A percentile compares a stretch with the other conserved stretches of the same genome.
Conservation (phyloP, 2,113 vertebrate genomes). For the Salvelinus alpinus region DNA sequence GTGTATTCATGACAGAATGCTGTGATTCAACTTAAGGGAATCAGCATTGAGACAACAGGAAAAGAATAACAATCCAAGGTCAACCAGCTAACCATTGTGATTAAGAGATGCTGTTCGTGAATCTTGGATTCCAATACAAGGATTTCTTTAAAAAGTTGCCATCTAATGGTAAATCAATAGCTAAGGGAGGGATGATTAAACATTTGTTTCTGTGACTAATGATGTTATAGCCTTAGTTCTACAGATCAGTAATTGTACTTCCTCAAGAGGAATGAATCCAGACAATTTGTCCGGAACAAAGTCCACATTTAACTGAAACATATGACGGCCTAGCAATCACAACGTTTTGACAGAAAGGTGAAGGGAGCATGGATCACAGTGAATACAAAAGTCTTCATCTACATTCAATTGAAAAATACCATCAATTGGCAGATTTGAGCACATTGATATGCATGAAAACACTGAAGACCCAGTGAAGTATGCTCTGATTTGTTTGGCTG, state of each 20-base stretch:
- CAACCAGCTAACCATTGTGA: conserved; percentile 34
- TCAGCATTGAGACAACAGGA: too few species aligned
- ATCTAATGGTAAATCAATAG: conserved; percentile 73
- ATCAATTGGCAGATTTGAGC: conserved; percentile 57
- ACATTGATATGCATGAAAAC: conserved; percentile 67
- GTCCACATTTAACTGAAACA: conserved; percentile 39
- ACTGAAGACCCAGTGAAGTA: conserved; percentile 54
- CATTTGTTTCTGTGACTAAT: conserved; percentile 71
- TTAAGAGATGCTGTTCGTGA: conserved; percentile 49
- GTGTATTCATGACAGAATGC: conserved; percentile 41
- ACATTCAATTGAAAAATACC: conserved; percentile 72
- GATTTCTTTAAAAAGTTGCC: conserved; percentile 67
- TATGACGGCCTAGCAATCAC: conserved; percentile 41
- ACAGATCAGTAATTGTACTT: conserved; percentile 40
- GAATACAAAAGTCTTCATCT: conserved; percentile 67
- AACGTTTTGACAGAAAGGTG: conserved; percentile 14
- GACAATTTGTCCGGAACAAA: conserved; percentile 41
- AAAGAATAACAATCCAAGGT: conserved; percentile 55
- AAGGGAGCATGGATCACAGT: conserved; percentile 62
- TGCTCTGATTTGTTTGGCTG: conserved; percentile 44
- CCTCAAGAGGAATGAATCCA: conserved; percentile 38
- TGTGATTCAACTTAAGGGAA: conserved; percentile 33
- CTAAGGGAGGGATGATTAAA: conserved; percentile 67
- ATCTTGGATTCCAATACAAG: conserved; percentile 42
- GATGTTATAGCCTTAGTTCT: conserved; percentile 52